These are phyloP conservation scores for Poliocrania exsul DNA, from an alignment of 2,797 vertebrate genomes.

Conservation along the genomic window DNA sequence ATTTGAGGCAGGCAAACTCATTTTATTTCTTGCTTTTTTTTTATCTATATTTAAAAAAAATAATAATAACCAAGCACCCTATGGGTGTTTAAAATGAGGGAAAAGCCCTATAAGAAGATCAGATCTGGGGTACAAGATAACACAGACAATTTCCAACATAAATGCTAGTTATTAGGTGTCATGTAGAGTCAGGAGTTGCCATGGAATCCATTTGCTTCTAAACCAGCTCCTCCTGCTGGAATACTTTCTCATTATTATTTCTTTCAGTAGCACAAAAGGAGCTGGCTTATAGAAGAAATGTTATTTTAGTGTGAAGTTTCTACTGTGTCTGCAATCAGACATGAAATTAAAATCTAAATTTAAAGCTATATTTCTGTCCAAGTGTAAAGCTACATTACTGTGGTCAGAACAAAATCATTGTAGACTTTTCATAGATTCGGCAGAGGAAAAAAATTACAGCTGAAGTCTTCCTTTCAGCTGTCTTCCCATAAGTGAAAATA, in stretches of 20 bases:
- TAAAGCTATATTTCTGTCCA: slow-evolving; percentile 34
- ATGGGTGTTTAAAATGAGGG: slow-evolving; percentile 52
- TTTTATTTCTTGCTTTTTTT: slow-evolving; percentile 56
- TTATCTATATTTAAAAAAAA: not conserved
- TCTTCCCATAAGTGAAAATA: slow-evolving; percentile 42
- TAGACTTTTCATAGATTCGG: slow-evolving; percentile 32
- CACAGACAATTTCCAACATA: slow-evolving; percentile 77
- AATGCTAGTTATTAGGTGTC: slow-evolving; percentile 80
- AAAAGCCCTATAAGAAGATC: slow-evolving; percentile 66
- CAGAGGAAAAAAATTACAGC: slow-evolving; percentile 15
- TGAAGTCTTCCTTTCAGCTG: slow-evolving; percentile 19
- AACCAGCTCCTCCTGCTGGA: slow-evolving; percentile 83
- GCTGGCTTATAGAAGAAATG: slow-evolving; percentile 43
- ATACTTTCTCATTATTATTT: slow-evolving; percentile 82
- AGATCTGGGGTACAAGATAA: slow-evolving; percentile 68
- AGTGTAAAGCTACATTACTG: slow-evolving; percentile 17
- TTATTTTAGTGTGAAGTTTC: slow-evolving; percentile 49
- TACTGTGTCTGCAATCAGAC: slow-evolving; percentile 42
- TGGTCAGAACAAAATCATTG: not conserved
- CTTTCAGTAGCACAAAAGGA: slow-evolving; percentile 55
- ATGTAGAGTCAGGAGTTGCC: slow-evolving; percentile 84
- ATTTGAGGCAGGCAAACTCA: slow-evolving; percentile 17
- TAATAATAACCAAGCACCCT: not conserved
- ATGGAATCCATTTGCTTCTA: slow-evolving; percentile 83
- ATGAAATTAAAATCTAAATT: slow-evolving; percentile 66